Conservation (phyloP, 2,113 vertebrate genomes). For the Phaethornis superciliosus region DNA sequence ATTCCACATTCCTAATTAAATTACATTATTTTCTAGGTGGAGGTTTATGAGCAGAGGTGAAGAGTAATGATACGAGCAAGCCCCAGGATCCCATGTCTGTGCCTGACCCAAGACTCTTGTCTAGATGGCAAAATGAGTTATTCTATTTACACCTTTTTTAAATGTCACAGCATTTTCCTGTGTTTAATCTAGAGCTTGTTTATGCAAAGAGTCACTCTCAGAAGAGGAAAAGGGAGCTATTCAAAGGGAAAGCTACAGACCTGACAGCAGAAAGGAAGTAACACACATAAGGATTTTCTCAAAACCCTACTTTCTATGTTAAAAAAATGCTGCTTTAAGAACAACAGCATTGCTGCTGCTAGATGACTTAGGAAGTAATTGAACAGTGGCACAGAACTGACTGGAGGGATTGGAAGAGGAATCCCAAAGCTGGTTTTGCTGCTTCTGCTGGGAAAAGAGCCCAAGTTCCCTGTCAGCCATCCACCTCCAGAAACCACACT, state of each 20-base stretch:
- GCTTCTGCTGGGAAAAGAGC: neutral
- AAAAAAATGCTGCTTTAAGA: neutral
- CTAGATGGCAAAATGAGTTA: constrained; percentile 14
- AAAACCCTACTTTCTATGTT: neutral
- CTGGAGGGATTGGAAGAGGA: neutral
- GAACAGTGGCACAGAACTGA: neutral
- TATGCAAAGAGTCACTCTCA: neutral
- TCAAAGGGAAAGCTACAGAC: neutral
- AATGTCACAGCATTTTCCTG: neutral
- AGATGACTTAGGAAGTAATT: rapidly evolving
- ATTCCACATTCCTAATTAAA: constrained; percentile 68
- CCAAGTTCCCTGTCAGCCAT: neutral
- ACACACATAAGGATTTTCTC: neutral
- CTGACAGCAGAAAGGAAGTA: neutral
- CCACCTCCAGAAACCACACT: neutral
- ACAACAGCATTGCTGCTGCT: neutral
- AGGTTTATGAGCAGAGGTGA: constrained; percentile 55
- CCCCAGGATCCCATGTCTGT: neutral
- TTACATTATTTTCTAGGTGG: constrained; percentile 40
- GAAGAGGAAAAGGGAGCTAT: neutral
- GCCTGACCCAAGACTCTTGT: neutral
- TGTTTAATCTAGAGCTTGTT: neutral
- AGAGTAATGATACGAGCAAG: neutral
- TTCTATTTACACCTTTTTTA: neutral
- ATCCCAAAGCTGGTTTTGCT: neutral